Evolutionary conservation across 2,888 invertebrate genomes (phyloP), one percentile per base, ranked within the genome.

Genomic region (Brenthis daphne): DNA sequence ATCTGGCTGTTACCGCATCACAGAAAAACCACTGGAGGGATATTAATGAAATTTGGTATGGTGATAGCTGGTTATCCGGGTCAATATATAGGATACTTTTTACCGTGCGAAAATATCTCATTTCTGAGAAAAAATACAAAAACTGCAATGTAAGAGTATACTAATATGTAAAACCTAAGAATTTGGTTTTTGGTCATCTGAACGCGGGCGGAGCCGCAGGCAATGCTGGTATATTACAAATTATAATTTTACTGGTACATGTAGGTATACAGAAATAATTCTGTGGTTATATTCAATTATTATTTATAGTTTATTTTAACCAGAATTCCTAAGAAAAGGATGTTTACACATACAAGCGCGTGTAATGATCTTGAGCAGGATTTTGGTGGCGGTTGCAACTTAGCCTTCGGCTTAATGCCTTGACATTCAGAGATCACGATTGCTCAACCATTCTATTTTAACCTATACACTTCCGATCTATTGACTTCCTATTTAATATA

Each of bases 351-450:
- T 71, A 65, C 63, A 70, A 66, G 29, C 61, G 61, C 51, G 64
- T 67, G 64, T 70, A 67, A 63, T 58, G 68, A 60, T 72, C 67
- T 61, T 67, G 57, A 75, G 72, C 75, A 76, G 75, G 73, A 75
- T 78, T 76, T 75, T 67, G 75, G 76, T 55, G 69, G 70, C 68
- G 65, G 55, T 68, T 74, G 72, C 71, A 69, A 68, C 72, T 71
- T 71, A 77, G 76, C 81, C 83, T 89, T 87, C 88, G 81, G 77
- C 63, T 68, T 68, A 74, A 75, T 77, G 77, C 92, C 92, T 92
- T 92, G 92, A 91, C 92, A 91, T 92, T 91, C 89, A 88, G 79
- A 75, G 77, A 82, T 85, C 86, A 83, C 84, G 88, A 84, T 80
- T 84, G 79, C 80, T 84, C 83, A 85, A 85, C 82, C 86, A 87